Base-by-base conservation (phyloP, 2,888 invertebrate genomes). In the Sphaerophoria taeniata region DNA sequence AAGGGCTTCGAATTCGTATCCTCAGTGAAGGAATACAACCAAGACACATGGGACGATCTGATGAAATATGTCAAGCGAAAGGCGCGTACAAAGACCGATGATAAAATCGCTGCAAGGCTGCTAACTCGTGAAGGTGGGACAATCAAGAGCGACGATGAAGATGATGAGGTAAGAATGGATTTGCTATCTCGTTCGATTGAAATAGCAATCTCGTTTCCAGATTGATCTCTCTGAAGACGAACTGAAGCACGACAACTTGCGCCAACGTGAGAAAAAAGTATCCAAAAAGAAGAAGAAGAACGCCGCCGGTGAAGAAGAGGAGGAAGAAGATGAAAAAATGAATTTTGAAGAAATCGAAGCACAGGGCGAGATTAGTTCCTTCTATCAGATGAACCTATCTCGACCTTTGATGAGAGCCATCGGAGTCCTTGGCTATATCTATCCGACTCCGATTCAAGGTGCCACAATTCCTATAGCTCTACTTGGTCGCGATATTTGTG, bases 401-500 rank as follows among this genome's bases (percentile, higher is more conserved):
- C 93, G 99, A 79, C 99, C 99, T 0, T 92, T 99, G 39, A 93
- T 99, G 90, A 98, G 98, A 91, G 97, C 99, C 0, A 96, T 99
- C 53, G 95, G 96, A 0, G 94, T 95, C 1, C 94, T 99, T 92
- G 97, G 97, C 88, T 99, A 96, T 92, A 95, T 96, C 4, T 96
- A 97, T 90, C 99, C 99, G 0, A 99, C 99, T 0, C 99, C 99
- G 0, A 99, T 99, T 89, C 99, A 99, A 92, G 95, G 97, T 0
- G 96, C 98, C 0, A 98, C 98, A 0, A 97, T 99, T 90, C 99
- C 99, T 0, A 94, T 98, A 9, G 99, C 98, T 4, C 93, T 99
- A 76, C 93, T 97, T 88, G 98, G 99, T 14, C 95, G 97, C 89
- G 99, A 99, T 92, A 95, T 99, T 88, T 99, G 99, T 93, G 99